Conservation (phyloP, 2,888 invertebrate species). For the Mechanitis messenoides region DNA sequence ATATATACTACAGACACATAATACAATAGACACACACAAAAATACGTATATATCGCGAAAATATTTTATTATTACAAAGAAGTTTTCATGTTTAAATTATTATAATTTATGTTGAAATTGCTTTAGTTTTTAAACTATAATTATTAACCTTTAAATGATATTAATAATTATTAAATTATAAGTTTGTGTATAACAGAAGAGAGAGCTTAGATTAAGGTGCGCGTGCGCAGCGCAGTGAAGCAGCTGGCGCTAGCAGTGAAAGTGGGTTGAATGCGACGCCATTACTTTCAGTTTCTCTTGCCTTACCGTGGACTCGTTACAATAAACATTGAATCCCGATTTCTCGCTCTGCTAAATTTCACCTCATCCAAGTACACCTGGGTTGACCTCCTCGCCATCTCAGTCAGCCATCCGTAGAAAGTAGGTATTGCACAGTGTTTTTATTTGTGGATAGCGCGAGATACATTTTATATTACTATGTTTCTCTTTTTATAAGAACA, state of each 20-base stretch:
- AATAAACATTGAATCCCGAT: conserved; percentile 75
- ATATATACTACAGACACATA: too few species aligned
- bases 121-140: too few species aligned
- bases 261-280: conserved; percentile 74
- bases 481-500: conserved; percentile 13
- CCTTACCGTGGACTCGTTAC: conserved; percentile 69
- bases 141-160: too few species aligned
- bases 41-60: too few species aligned
- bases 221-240: conserved; percentile 13
- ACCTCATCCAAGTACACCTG: conserved; percentile 67
- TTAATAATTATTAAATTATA: too few species aligned
- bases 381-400: conserved; percentile 54
- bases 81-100: too few species aligned
- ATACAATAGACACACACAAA: too few species aligned
- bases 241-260: conserved; percentile 54
- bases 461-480: conserved; percentile 1
- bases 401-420: conserved; percentile 49
- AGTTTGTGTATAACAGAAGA: neutral
- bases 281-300: conserved; percentile 76
- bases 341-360: conserved; percentile 75
- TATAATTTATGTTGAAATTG: too few species aligned
- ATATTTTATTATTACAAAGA: too few species aligned
- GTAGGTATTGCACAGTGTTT: conserved; percentile 26
- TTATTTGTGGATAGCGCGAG: conserved; percentile 4
- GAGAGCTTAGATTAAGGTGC: conserved; percentile 2